Base-by-base conservation (phyloP, 2,888 invertebrate species). In the Phalera bucephala region DNA sequence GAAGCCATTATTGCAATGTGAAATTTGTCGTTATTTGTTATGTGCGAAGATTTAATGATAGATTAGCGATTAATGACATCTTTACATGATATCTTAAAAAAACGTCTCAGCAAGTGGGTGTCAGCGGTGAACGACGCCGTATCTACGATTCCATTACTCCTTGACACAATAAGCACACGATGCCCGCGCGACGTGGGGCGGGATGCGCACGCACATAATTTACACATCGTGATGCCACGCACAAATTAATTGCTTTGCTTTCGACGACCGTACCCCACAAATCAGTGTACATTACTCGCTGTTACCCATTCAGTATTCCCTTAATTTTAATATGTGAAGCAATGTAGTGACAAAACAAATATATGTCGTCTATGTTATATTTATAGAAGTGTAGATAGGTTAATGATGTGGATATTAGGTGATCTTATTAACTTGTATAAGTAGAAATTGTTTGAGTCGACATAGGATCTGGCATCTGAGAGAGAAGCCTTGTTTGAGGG, bases 361-460 rank as follows among this genome's bases (percentile, higher is more conserved):
- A 30, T 13, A 9, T 19, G 7, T 19, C 19, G 25, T 12, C 9
- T 30, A 10, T 30, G 19, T 19, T 30, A 19, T 17, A 17, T 17
- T 17, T 17, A 17, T 38, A 49, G 53, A 55, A 48, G 43, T 48
- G 49, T 56, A 52, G 58, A 80, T 79, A 77, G 79, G 78, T 79
- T 52, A 49, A 55, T 64, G 66, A 64, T 61, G 66, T 62, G 64
- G 64, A 75, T 74, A 70, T 68, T 65, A 59, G 60, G 52, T 61
- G n/a, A n/a, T n/a, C 59, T 61, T 67, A 71, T 70, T 66, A 70
- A 65, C 65, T 67, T 76, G 72, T 70, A 74, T 69, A 60, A 46
- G 57, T 52, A 53, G 58, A 59, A n/a, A n/a, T n/a, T n/a, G n/a
- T n/a, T n/a, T n/a, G n/a, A n/a, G n/a, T n/a, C n/a, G n/a, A n/a